Evolutionary conservation across 2,888 invertebrate genomes (phyloP).

Genomic region (Drosophila infuscata): DNA sequence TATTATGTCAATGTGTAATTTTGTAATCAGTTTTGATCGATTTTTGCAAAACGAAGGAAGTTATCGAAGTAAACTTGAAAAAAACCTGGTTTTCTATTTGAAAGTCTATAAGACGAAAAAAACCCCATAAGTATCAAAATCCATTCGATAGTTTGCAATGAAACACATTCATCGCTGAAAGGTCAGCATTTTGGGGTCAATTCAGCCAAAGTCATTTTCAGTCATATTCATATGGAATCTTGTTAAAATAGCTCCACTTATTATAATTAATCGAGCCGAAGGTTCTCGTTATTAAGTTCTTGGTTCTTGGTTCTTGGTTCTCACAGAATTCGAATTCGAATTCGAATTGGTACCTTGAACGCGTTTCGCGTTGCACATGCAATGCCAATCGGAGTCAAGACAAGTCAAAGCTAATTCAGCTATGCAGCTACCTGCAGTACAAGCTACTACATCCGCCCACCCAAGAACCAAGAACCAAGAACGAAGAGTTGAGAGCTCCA

Average conservation of each 20-base stretch:
- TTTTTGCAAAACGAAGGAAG: neutral
- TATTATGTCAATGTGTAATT: neutral
- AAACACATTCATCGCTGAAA: constrained; percentile 15
- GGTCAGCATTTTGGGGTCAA: constrained; percentile 34
- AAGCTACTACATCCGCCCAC: constrained; percentile 43
- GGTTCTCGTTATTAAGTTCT: constrained; percentile 36
- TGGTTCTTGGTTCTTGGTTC: constrained; percentile 13
- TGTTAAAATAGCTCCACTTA: constrained; percentile 32
- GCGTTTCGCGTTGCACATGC: constrained; percentile 57
- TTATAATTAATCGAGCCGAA: constrained; percentile 46
- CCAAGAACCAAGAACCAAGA: constrained; percentile 3
- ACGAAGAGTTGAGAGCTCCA: constrained; percentile 26
- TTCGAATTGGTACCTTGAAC: constrained; percentile 38
- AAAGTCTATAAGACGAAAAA: neutral
- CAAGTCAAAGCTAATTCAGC: constrained; percentile 21
- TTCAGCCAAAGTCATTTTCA: constrained; percentile 4
- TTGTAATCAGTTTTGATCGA: neutral
- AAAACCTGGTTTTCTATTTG: too few species aligned
- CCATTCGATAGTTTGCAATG: neutral
- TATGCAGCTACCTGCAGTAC: constrained; percentile 3
- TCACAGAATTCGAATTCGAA: constrained; percentile 35
- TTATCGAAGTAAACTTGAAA: neutral
- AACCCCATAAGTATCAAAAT: neutral
- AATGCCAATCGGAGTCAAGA: constrained; percentile 54
- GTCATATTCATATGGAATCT: constrained; percentile 45